These are phyloP conservation scores for Halocynthia roretzi DNA, from an alignment of 23 tunicate species.

Conservation along the genomic window DNA sequence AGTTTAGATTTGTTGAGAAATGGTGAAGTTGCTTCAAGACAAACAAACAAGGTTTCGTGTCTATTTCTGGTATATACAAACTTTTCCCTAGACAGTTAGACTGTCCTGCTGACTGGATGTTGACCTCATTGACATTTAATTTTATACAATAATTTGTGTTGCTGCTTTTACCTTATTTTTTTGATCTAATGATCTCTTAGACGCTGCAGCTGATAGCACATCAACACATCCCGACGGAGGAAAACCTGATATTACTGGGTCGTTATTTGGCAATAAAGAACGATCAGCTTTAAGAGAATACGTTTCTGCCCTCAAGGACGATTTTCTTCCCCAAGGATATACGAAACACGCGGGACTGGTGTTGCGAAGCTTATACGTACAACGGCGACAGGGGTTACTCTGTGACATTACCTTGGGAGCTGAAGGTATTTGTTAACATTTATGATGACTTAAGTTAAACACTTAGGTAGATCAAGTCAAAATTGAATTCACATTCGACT, in stretches of 20 bases:
- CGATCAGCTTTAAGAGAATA: conserved; percentile 19
- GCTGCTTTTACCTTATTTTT: neutral
- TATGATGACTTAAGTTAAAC: too few relatives aligned
- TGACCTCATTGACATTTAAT: neutral
- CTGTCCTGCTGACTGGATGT: conserved; percentile 44
- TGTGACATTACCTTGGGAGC: conserved; percentile 83
- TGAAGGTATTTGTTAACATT: conserved; percentile 34
- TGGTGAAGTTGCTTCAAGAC: too few relatives aligned
- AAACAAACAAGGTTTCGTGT: too few relatives aligned
- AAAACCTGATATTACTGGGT: neutral
- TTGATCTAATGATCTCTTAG: conserved; percentile 4
- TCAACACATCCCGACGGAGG: conserved; percentile 30
- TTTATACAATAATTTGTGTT: too few relatives aligned
- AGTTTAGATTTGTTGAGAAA: too few relatives aligned
- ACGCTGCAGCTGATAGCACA: conserved; percentile 81
- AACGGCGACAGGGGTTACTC: conserved; percentile 44
- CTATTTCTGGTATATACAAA: too few relatives aligned
- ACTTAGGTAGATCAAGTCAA: too few relatives aligned
- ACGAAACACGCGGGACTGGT: conserved; percentile 12
- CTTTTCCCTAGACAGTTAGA: conserved; percentile 21
- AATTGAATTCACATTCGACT: too few relatives aligned
- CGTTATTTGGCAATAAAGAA: conserved; percentile 13
- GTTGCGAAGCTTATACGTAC: conserved; percentile 24
- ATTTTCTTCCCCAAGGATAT: conserved; percentile 16
- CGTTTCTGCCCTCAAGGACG: conserved; percentile 16